Evolutionary conservation across 2,113 vertebrate species (phyloP).

Genomic region (Acinonyx jubatus): DNA sequence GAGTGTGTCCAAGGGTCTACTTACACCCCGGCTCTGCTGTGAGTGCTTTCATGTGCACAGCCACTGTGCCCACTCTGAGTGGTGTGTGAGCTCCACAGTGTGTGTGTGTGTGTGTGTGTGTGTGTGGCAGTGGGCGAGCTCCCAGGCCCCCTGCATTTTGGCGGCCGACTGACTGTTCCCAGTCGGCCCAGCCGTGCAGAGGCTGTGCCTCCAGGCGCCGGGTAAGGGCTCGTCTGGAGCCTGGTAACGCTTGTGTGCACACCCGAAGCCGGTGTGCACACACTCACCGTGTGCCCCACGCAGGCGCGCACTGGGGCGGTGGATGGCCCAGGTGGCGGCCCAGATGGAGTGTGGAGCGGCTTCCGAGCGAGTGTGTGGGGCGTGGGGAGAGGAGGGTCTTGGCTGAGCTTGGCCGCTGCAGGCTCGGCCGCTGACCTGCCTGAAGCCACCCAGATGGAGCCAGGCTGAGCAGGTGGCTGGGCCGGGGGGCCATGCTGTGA

Average conservation of each 20-base stretch:
- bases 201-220: neutral
- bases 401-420: conserved; percentile 47
- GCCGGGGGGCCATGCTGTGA: conserved; percentile 8
- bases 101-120: neutral
- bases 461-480: conserved; percentile 75
- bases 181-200: neutral
- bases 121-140: neutral
- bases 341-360: conserved; percentile 59
- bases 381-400: conserved; percentile 66
- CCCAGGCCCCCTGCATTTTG: too few species aligned
- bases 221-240: neutral
- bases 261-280: neutral
- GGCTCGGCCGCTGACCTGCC: conserved; percentile 64
- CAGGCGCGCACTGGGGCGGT: neutral
- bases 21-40: neutral
- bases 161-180: neutral
- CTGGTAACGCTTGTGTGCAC: neutral
- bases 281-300: neutral
- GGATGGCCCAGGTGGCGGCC: conserved; percentile 72
- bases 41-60: neutral
- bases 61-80: neutral
- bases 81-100: too few species aligned
- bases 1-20: too few species aligned
- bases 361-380: neutral
- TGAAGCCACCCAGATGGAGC: conserved; percentile 75